phyloP scores from a whole-genome alignment of 1,140 invertebrate species.

The Phocides pigmalion region DNA sequence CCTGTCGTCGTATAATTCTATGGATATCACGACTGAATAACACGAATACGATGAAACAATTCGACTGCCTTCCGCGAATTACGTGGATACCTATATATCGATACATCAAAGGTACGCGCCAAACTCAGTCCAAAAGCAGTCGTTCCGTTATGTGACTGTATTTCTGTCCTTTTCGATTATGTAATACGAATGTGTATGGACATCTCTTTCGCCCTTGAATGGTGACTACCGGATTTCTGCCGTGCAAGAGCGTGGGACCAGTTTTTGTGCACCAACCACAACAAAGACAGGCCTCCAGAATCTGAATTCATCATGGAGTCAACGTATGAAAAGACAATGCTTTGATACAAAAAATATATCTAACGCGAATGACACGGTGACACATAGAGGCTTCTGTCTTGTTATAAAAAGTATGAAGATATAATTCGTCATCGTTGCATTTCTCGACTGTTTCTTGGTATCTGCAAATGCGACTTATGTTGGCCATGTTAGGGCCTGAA shows the following conservation, averaged over 20 bases:
- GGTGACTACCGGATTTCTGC: conserved; percentile 71
- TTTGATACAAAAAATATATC: conserved; percentile 21
- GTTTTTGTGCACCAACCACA: conserved; percentile 66
- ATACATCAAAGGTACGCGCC: conserved; percentile 57
- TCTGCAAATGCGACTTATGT: too few relatives aligned
- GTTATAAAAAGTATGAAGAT: not conserved
- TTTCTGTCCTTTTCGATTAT: conserved; percentile 52
- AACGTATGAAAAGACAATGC: conserved; percentile 34
- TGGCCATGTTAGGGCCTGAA: too few relatives aligned
- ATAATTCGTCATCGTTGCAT: not conserved
- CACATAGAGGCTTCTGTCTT: conserved; percentile 1
- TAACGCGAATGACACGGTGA: conserved; percentile 24
- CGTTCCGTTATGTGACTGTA: conserved; percentile 65
- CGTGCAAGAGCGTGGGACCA: conserved; percentile 57
- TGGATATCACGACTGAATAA: conserved; percentile 30
- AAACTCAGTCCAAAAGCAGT: conserved; percentile 57
- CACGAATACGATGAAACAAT: conserved; percentile 52
- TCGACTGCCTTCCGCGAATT: conserved; percentile 59
- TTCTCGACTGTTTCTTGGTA: not conserved
- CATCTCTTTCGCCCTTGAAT: conserved; percentile 71
- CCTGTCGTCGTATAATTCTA: conserved; percentile 23
- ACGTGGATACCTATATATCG: conserved; percentile 60
- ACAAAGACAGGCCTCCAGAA: conserved; percentile 53
- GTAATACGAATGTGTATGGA: conserved; percentile 31
- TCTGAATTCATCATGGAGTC: conserved; percentile 52